phyloP scores from a whole-genome alignment of 2,888 invertebrate genomes.

The Brachyptera risi region DNA sequence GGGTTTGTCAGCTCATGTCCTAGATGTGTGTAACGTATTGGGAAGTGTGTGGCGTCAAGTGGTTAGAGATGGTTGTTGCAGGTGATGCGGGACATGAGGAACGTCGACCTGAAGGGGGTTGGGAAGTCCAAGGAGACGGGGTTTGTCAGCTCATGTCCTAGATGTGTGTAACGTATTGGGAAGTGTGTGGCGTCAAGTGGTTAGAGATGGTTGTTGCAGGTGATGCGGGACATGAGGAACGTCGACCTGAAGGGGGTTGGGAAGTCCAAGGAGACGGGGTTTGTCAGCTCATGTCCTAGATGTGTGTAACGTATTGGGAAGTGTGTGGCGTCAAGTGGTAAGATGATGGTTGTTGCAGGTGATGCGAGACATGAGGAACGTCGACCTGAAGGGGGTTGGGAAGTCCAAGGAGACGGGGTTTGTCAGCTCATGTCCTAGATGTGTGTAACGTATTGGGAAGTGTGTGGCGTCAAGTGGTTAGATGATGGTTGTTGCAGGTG shows the following conservation, averaged over 20 bases:
- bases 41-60: neutral
- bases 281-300: too few relatives aligned
- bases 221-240: slow-evolving; percentile 80
- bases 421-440: too few relatives aligned
- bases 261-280: slow-evolving; percentile 88
- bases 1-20: slow-evolving; percentile 94
- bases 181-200: neutral
- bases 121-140: slow-evolving; percentile 86
- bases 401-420: slow-evolving; percentile 92
- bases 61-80: slow-evolving; percentile 39
- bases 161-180: too few relatives aligned
- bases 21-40: too few relatives aligned
- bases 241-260: slow-evolving; percentile 58
- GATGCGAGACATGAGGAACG: slow-evolving; percentile 75
- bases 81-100: slow-evolving; percentile 83
- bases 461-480: neutral
- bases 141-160: too few relatives aligned
- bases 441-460: too few relatives aligned
- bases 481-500: slow-evolving; percentile 51
- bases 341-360: slow-evolving; percentile 51
- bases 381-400: slow-evolving; percentile 58
- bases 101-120: slow-evolving; percentile 57
- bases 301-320: too few relatives aligned
- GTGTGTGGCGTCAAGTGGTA: neutral
- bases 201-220: slow-evolving; percentile 45